phyloP scores from a whole-genome alignment of 1,140 invertebrate genomes.

The Cataglyphis hispanica region DNA sequence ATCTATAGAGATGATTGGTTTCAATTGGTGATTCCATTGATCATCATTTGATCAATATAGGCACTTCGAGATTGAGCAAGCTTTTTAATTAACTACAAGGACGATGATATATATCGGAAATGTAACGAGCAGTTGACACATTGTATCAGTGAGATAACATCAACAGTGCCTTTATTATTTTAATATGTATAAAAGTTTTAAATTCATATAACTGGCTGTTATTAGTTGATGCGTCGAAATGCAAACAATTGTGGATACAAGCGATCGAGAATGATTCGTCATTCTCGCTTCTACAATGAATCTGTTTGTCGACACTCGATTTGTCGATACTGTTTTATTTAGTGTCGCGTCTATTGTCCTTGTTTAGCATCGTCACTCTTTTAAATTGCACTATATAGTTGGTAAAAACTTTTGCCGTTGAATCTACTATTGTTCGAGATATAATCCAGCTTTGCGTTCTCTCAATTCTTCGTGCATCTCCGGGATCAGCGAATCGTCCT shows the following conservation, averaged over 20 bases:
- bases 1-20: slow-evolving; percentile 41
- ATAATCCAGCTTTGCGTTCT: background rate
- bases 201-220: background rate
- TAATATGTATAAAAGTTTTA: background rate
- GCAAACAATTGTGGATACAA: background rate
- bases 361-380: slow-evolving; percentile 67
- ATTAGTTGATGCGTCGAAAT: background rate
- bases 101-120: background rate
- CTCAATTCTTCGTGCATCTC: background rate
- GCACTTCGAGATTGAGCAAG: slow-evolving; percentile 2
- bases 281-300: slow-evolving; percentile 11
- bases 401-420: slow-evolving; percentile 15
- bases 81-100: slow-evolving; percentile 21
- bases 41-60: slow-evolving; percentile 47
- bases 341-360: slow-evolving; percentile 41
- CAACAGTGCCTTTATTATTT: background rate
- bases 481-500: background rate
- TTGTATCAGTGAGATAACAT: background rate
- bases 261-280: slow-evolving; percentile 39
- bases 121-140: background rate
- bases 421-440: slow-evolving; percentile 41
- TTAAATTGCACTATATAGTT: slow-evolving; percentile 61
- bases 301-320: background rate
- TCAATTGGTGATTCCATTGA: slow-evolving; percentile 57
- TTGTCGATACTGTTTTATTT: slow-evolving; percentile 45